Evolutionary conservation across 2,797 vertebrate species (phyloP).

Genomic region (Falco peregrinus): DNA sequence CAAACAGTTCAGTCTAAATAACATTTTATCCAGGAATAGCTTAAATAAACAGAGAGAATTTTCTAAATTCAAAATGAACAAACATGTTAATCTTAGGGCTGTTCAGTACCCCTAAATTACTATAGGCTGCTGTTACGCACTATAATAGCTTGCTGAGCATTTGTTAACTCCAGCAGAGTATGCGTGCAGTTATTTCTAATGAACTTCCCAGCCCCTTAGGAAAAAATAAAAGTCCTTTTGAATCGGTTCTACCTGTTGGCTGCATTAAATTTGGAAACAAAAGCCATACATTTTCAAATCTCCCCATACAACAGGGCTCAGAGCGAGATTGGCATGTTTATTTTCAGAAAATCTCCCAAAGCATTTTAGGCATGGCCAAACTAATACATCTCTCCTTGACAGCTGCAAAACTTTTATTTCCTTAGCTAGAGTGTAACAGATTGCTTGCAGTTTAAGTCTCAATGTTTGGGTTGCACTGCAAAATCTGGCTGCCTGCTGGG

Average conservation of each 20-base stretch:
- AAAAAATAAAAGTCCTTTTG: conserved; percentile 25
- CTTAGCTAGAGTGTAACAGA: conserved; percentile 49
- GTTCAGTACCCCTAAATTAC: conserved; percentile 1
- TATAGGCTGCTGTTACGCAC: neutral
- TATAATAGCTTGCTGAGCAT: conserved; percentile 48
- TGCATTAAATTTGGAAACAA: conserved; percentile 37
- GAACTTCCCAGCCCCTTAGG: neutral
- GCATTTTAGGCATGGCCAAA: conserved; percentile 52
- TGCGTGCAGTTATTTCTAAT: conserved; percentile 47
- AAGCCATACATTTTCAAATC: conserved; percentile 28
- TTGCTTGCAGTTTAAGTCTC: conserved; percentile 53
- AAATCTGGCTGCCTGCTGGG: conserved; percentile 62
- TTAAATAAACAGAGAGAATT: neutral
- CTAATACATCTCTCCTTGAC: conserved; percentile 61
- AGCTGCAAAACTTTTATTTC: conserved; percentile 61
- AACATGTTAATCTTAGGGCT: neutral
- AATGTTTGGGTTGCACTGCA: conserved; percentile 36
- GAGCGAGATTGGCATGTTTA: conserved; percentile 43
- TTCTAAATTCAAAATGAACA: neutral
- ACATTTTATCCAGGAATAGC: neutral
- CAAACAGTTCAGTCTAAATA: neutral
- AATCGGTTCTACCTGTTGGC: conserved; percentile 40
- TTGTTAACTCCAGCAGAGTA: conserved; percentile 55
- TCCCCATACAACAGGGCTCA: neutral
- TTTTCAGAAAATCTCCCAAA: conserved; percentile 56